Evolutionary conservation across 2,888 invertebrate species (phyloP), one percentile per base, ranked within the genome.

Genomic region (Stenurella melanura): DNA sequence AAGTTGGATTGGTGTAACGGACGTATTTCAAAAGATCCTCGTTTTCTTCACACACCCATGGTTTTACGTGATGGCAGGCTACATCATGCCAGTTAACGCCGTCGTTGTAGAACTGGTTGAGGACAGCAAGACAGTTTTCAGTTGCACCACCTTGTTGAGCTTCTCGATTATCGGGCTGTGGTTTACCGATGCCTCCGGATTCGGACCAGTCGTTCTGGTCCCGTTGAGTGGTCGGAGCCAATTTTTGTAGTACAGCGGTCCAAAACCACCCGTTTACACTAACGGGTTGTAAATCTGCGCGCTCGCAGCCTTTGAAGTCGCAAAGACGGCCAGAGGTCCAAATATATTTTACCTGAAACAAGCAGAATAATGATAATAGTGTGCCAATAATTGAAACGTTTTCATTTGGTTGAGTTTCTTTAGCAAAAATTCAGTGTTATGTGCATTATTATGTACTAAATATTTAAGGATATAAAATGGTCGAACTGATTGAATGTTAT

Each of bases 71-170:
- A 88, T 96, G 96, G 88, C 97, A 97, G 79, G 96, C 96, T 67
- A 96, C 96, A 87, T 97, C 94, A 87, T 97, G 97, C 96, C 96
- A 96, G 89, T 96, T 95, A 68, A 96, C 94, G 34, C 96, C 96
- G 86, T 97, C 96, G 84, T 96, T 95, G 92, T 97, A 97, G 91
- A 96, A 96, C 89, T 96, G 95, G 90, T 97, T 97, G 70, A 97
- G 91, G 81, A 97, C 91, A 0, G 96, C 96, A 80, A 97, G 88
- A 87, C 96, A 97, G 88, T 96, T 96, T 90, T 97, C 97, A 34
- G 94, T 92, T 1, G 96, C 96, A 67, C 96, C 84, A 71, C 84
- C 96, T 30, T 94, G 94, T 89, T 95, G 95, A 86, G 94, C 92
- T 90, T 97, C 96, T 90, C 93, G 88, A 90, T 97, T 96, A 89